phyloP scores from a whole-genome alignment of 2,888 invertebrate genomes.

The Cerastis leucographa region DNA sequence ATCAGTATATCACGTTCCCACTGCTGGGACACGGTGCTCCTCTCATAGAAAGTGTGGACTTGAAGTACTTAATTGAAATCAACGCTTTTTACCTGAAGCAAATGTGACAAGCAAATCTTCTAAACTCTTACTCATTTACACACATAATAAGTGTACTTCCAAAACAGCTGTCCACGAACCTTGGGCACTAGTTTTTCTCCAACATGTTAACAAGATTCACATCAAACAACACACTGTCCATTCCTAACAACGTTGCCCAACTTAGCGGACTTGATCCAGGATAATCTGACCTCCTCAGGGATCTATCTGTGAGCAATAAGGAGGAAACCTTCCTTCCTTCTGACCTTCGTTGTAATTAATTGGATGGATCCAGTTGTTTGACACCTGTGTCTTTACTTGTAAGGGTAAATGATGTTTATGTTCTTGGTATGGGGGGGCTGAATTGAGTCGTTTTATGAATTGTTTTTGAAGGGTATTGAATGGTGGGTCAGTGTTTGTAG shows the following conservation, averaged over 20 bases:
- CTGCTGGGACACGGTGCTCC: too few species aligned
- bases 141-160: neutral
- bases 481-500: neutral
- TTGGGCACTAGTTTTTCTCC: constrained; percentile 3
- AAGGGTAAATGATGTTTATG: constrained; percentile 30
- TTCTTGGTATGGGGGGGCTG: neutral
- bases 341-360: constrained; percentile 63
- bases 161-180: constrained; percentile 13
- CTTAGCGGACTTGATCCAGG: constrained; percentile 63
- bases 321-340: constrained; percentile 56
- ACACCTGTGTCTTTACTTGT: constrained; percentile 56
- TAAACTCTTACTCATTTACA: too few species aligned
- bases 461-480: constrained; percentile 9
- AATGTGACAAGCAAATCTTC: too few species aligned
- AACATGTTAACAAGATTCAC: constrained; percentile 41
- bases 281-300: constrained; percentile 63
- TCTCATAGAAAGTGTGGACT: too few species aligned
- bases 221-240: constrained; percentile 43
- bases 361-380: constrained; percentile 52
- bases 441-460: neutral
- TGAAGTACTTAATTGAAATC: too few species aligned
- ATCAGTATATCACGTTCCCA: too few species aligned
- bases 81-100: too few species aligned
- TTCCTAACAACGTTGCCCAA: constrained; percentile 56
- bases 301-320: constrained; percentile 64